Percentiles rank a stretch among this genome's conserved stretches.
Conservation (phyloP, 2,113 vertebrate species). For the Empidonax traillii region DNA sequence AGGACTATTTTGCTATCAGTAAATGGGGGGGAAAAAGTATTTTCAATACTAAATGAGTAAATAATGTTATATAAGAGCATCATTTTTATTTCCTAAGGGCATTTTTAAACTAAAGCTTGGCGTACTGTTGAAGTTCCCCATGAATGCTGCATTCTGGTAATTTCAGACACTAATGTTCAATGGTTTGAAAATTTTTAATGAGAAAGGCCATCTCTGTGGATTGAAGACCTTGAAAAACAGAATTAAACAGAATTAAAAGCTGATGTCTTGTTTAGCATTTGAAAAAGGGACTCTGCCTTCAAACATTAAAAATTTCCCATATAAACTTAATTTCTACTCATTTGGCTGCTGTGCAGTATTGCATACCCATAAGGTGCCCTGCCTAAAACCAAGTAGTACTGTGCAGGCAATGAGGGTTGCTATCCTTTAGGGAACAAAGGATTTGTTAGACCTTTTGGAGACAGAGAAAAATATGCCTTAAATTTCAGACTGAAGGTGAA, state of each 20-base stretch:
- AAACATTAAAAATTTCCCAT: neutral
- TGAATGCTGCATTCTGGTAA: slow-evolving; percentile 40
- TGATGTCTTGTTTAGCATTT: neutral
- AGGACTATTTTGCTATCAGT: neutral
- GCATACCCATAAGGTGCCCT: neutral
- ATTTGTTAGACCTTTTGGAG: neutral
- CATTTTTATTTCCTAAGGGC: slow-evolving; percentile 29
- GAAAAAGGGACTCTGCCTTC: neutral
- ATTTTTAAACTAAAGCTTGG: slow-evolving; percentile 37
- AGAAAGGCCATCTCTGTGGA: slow-evolving; percentile 25
- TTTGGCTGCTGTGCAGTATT: neutral
- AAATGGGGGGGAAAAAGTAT: neutral
- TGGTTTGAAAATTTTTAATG: slow-evolving; percentile 68
- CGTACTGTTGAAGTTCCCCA: slow-evolving; percentile 11
- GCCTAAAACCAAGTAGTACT: neutral
- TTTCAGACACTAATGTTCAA: slow-evolving; percentile 63
- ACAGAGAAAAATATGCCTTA: neutral
- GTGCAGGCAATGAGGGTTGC: neutral
- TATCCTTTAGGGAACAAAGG: neutral
- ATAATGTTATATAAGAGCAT: slow-evolving; percentile 17
- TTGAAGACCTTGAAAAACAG: slow-evolving; percentile 17
- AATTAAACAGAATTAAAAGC: neutral
- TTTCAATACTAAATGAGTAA: neutral
- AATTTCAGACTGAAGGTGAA: neutral
- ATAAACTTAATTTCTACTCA: neutral